Conservation (phyloP, 2,113 vertebrate genomes). For the Anolis carolinensis region DNA sequence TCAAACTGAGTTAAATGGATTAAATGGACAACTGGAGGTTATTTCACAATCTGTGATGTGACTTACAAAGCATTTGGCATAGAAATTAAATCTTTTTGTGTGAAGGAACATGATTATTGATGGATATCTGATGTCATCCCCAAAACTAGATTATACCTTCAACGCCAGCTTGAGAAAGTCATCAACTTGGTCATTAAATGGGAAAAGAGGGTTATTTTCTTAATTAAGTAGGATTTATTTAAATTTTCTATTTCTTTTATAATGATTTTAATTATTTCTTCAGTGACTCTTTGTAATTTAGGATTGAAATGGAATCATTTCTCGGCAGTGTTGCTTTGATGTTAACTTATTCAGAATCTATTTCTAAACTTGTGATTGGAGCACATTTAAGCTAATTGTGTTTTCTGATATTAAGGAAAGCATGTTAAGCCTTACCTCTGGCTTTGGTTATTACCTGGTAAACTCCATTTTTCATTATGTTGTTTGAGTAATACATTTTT, state of each 20-base stretch:
- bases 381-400: not conserved
- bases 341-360: conserved; percentile 13
- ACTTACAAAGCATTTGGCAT: not conserved
- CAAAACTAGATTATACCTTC: not conserved
- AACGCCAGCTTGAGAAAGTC: not conserved
- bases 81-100: not conserved
- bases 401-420: not conserved
- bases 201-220: not conserved
- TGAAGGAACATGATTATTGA: not conserved
- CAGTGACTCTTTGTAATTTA: not conserved
- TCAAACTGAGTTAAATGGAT: not conserved
- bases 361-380: conserved; percentile 8
- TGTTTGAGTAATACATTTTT: not conserved
- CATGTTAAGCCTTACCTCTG: not conserved
- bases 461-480: not conserved
- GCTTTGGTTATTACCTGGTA: not conserved
- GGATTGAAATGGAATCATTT: conserved; percentile 4
- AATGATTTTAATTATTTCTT: conserved; percentile 10
- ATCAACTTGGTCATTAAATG: not conserved
- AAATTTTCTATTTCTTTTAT: conserved; percentile 8
- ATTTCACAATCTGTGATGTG: not conserved
- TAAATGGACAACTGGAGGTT: not conserved
- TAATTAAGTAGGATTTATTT: conserved; percentile 3
- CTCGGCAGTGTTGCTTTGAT: conserved; percentile 1
- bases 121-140: not conserved